Percentiles rank a stretch among this genome's conserved stretches.
Evolutionary conservation across 2,888 invertebrate genomes (phyloP).

Genomic region (Lithophane socia): DNA sequence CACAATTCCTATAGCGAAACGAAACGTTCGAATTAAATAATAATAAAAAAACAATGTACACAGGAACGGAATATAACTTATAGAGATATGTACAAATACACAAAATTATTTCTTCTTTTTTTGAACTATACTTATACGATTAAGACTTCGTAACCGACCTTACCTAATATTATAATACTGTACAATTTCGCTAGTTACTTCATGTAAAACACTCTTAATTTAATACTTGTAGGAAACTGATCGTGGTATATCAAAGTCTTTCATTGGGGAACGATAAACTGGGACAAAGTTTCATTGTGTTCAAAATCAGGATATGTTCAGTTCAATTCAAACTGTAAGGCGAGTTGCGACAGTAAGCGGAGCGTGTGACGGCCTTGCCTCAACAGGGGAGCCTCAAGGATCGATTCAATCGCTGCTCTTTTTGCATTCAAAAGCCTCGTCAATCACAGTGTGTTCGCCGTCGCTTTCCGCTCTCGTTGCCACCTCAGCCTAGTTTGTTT

Average conservation of each 20-base stretch:
- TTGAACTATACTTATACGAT: constrained; percentile 86
- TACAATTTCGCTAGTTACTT: constrained; percentile 89
- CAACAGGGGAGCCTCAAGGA: constrained; percentile 33
- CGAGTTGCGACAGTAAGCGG: constrained; percentile 49
- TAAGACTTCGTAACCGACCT: constrained; percentile 83
- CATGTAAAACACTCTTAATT: constrained; percentile 86
- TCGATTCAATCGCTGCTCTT: constrained; percentile 24
- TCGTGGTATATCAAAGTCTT: constrained; percentile 85
- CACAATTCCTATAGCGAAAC: constrained; percentile 85
- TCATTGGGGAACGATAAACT: constrained; percentile 75
- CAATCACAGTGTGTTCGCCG: constrained; percentile 52
- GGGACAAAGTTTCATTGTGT: constrained; percentile 69
- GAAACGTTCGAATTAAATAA: constrained; percentile 74
- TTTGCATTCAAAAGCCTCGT: constrained; percentile 43
- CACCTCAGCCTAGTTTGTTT: constrained; percentile 70
- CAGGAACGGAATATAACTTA: constrained; percentile 89
- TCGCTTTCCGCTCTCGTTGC: constrained; percentile 42
- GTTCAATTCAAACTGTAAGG: constrained; percentile 78
- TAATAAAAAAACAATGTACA: constrained; percentile 82
- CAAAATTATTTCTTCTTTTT: constrained; percentile 77
- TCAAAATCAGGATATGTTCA: constrained; percentile 81
- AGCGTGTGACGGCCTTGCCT: constrained; percentile 27
- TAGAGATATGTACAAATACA: constrained; percentile 89
- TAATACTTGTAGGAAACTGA: constrained; percentile 87
- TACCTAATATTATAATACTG: constrained; percentile 89